Evolutionary conservation across 2,113 vertebrate genomes (phyloP), one percentile per base, ranked within the genome.

Genomic region (Chitala chitala): DNA sequence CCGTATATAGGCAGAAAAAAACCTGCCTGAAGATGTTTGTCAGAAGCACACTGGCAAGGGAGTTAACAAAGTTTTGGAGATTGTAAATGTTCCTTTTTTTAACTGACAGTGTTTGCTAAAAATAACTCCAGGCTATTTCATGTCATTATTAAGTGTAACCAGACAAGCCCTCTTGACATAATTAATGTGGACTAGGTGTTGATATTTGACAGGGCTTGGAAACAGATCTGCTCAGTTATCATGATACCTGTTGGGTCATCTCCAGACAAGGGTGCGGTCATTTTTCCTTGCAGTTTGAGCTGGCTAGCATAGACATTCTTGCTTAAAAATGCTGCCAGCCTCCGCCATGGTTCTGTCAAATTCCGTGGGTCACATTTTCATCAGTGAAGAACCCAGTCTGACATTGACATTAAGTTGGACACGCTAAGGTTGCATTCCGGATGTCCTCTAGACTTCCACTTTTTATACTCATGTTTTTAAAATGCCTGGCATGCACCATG

Each of bases 81-180:
- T 63, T 63, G 17, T 15, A 38, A 63, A 63, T 29, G 15, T 33
- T 63, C 59, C n/a, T n/a, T 63, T 20, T 33, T 63, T 38, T 63
- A 63, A 63, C 20, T 13, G 33, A 29, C 38, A 63, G 20, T 63
- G 17, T 63, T 63, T 63, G 38, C 38, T 38, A 63, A 63, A 63
- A 63, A 36, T 63, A 38, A 29, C 59, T 20, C 3, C 31, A 63
- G 59, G 31, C 29, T 63, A 63, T 33, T 63, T 63, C 38, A 36
- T 17, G 38, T 63, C 33, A 63, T 63, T 63, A 63, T 26, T 36
- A 63, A 63, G 59, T 63, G 59, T 63, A 63, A 36, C 59, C 59
- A 63, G 59, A 33, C 59, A 63, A 63, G 38, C 38, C 59, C 33
- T 63, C 59, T 63, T 63, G 59, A 63, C 59, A 63, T 63, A 38